Evolutionary conservation across 2,888 invertebrate species (phyloP).

Genomic region (Aphodius sticticus): DNA sequence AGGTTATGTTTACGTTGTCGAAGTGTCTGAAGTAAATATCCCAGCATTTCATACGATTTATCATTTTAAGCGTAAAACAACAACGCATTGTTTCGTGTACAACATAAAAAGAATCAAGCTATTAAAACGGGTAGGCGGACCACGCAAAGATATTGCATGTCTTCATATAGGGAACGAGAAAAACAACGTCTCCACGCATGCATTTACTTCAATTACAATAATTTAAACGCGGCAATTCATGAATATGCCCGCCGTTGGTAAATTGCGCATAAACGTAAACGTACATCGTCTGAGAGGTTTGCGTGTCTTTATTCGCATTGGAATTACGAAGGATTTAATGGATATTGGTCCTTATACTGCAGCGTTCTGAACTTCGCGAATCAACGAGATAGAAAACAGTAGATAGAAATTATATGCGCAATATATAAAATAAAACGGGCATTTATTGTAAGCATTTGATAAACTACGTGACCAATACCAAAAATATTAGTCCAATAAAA

Average conservation of each 20-base stretch:
- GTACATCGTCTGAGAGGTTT: background rate
- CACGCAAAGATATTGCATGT: background rate
- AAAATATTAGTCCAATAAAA: too few relatives aligned
- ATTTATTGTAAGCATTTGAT: too few relatives aligned
- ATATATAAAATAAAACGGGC: too few relatives aligned
- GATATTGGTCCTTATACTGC: background rate
- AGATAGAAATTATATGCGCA: too few relatives aligned
- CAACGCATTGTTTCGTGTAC: too few relatives aligned
- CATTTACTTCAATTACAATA: slow-evolving; percentile 4
- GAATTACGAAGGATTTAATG: background rate
- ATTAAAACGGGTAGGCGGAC: background rate
- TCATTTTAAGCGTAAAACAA: too few relatives aligned
- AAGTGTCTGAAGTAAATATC: too few relatives aligned
- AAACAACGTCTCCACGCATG: background rate
- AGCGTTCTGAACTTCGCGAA: too few relatives aligned
- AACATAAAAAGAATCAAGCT: background rate
- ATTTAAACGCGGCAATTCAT: slow-evolving; percentile 4
- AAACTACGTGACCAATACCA: too few relatives aligned
- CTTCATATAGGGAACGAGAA: background rate
- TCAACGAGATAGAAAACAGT: too few relatives aligned
- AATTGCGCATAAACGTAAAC: background rate
- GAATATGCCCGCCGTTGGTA: background rate
- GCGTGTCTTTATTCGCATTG: background rate
- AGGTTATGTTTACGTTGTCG: too few relatives aligned
- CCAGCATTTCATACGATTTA: too few relatives aligned